Base-by-base conservation (phyloP, 2,888 invertebrate genomes). In the Eristalinus aeneus region DNA sequence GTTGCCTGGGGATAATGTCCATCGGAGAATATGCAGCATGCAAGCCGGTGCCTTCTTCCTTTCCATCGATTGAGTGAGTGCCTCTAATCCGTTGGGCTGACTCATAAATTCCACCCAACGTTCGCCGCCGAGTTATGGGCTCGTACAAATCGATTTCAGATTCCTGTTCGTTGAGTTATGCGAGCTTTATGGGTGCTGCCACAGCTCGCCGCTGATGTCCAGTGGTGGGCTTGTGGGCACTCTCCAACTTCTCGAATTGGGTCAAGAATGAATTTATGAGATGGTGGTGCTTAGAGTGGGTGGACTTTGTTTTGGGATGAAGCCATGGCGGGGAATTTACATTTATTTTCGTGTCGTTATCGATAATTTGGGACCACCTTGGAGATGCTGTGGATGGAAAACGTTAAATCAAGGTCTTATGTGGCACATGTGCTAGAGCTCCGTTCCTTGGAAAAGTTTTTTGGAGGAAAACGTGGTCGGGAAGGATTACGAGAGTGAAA, bases 61-160 rank as follows among this genome's bases (percentile, higher is more conserved):
- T 16, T 16, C n/a, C 6, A 46, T 46, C 46, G n/a, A 27, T 27
- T n/a, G n/a, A 16, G n/a, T n/a, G 46, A 16, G 46, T 16, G 46
- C 46, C 46, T 46, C 46, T 46, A 16, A n/a, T 8, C 46, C 16
- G 8, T 8, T 16, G 46, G 16, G 16, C 46, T 58, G 31, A 20
- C 64, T 10, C 22, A 27, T 22, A 36, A 64, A 64, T 39, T 61
- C 32, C 22, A 22, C 22, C 39, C 12, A n/a, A 23, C 27, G 2
- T 5, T 27, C 5, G 27, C 2, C 39, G 12, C 64, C 36, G 20
- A 34, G 32, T 56, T 58, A 60, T 46, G 77, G 69, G 31, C 53
- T 69, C 64, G 81, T 65, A 36, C 46, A 75, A 76, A 81, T 81
- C 75, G 69, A 81, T 75, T 81, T 71, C 53, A 75, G 81, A 65